Evolutionary conservation across 2,113 vertebrate species (phyloP), one percentile per base, ranked within the genome.

Genomic region (Psophia crepitans): DNA sequence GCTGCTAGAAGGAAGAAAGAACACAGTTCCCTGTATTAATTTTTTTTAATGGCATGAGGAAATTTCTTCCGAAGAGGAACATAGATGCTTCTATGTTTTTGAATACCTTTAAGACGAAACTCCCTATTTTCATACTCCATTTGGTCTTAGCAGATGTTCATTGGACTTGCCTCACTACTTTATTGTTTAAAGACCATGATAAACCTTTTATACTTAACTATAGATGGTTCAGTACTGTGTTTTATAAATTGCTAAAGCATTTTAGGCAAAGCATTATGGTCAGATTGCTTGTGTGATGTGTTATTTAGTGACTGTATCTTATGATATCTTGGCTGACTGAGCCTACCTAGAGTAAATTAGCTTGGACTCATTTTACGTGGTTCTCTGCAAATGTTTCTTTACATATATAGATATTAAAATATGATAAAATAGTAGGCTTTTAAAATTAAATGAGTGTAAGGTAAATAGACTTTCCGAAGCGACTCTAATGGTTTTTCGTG

Each of bases 181-280:
- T 78, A 90, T 96, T 96, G 90, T 88, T 86, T 93, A 95, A 97
- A 93, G 84, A 97, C 87, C 95, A 51, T 84, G 75, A 88, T 89
- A 65, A 93, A 85, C 64, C 79, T 92, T 91, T 89, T 56, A n/a
- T 92, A 82, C 61, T 91, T 93, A 90, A 83, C 57, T 83, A 53
- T 87, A 90, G 71, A 77, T 85, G 84, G 74, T 74, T 87, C 71
- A 70, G 4, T 94, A 91, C 74, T 83, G n/a, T 83, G 68, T 76
- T 90, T 89, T 93, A 91, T 89, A 93, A 91, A 95, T 91, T 89
- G 70, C 86, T 89, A 39, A 61, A 94, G 81, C 84, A 77, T 94
- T 96, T 96, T 94, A 92, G 53, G 90, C 65, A 92, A 87, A 94
- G 39, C 49, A 24, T 84, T 81, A 89, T 61, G 46, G 73, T 54